phyloP scores from a whole-genome alignment of 1,140 invertebrate genomes.

The Epicauta chinensis region DNA sequence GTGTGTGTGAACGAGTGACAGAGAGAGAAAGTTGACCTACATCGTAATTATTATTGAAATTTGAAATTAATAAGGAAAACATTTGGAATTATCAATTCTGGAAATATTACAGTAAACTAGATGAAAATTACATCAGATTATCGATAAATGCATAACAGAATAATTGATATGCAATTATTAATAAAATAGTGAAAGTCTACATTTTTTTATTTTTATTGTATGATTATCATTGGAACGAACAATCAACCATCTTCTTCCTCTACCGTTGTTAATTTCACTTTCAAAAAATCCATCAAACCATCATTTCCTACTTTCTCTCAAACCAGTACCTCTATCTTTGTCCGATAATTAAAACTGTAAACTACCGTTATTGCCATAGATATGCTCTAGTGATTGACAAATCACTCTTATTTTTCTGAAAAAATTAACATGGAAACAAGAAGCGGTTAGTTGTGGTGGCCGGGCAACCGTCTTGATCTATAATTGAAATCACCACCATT shows the following conservation, averaged over 20 bases:
- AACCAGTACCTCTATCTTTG: constrained; percentile 2
- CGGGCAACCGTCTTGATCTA: neutral
- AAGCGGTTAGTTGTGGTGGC: neutral
- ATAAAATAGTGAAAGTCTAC: too few relatives aligned
- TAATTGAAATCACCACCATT: constrained; percentile 9
- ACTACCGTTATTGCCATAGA: neutral
- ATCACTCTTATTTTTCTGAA: neutral
- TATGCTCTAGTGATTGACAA: constrained; percentile 5
- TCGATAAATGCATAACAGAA: too few relatives aligned
- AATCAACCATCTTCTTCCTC: too few relatives aligned
- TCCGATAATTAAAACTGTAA: too few relatives aligned
- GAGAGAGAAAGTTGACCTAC: constrained; percentile 42
- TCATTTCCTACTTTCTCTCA: constrained; percentile 25
- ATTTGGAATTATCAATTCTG: too few relatives aligned
- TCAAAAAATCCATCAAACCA: constrained; percentile 14
- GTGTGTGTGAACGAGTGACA: too few relatives aligned
- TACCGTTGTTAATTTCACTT: constrained; percentile 19
- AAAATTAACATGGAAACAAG: neutral
- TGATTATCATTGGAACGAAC: too few relatives aligned
- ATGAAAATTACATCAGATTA: constrained; percentile 8
- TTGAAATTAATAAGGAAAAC: too few relatives aligned
- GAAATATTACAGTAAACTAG: too few relatives aligned
- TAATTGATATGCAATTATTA: too few relatives aligned
- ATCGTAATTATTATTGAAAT: constrained; percentile 17
- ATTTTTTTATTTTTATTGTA: too few relatives aligned